A percentile compares a stretch with the other conserved stretches of the same genome.
Conservation (phyloP, 2,113 vertebrate genomes). For the Nannobrachium achirus region DNA sequence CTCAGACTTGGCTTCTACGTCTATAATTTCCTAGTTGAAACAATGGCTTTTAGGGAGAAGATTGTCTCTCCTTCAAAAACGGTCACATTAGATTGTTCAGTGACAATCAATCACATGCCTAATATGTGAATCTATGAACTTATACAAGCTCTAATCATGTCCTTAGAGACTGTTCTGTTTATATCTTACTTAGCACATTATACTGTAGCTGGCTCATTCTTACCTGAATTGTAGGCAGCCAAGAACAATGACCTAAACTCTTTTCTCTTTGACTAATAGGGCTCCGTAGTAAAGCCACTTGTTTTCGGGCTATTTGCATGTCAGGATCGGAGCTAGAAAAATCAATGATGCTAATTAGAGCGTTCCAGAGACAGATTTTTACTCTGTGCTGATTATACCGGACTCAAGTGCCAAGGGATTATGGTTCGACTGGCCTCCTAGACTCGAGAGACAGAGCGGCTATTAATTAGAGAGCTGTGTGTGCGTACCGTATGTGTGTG, state of each 20-base stretch:
- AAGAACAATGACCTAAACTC: slow-evolving; percentile 29
- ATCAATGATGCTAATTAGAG: slow-evolving; percentile 77
- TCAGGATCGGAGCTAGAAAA: slow-evolving; percentile 58
- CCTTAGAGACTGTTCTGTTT: slow-evolving; percentile 27
- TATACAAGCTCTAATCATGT: slow-evolving; percentile 26
- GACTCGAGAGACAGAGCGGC: slow-evolving; percentile 68
- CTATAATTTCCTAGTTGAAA: too few relatives aligned
- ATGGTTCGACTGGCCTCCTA: slow-evolving; percentile 68
- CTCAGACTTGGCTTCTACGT: too few relatives aligned
- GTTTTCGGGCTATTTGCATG: slow-evolving; percentile 66
- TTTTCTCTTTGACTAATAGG: slow-evolving; percentile 28
- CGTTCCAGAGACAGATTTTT: slow-evolving; percentile 69
- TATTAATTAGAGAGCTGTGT: slow-evolving; percentile 70
- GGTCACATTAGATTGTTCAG: too few relatives aligned
- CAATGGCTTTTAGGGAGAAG: too few relatives aligned
- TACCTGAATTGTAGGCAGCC: slow-evolving; percentile 20
- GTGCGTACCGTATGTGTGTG: slow-evolving; percentile 1
- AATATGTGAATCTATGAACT: too few relatives aligned
- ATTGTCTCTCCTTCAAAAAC: too few relatives aligned
- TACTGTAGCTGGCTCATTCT: slow-evolving; percentile 6
- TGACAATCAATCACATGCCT: slow-evolving; percentile 40
- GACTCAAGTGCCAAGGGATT: slow-evolving; percentile 74
- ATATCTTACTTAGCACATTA: slow-evolving; percentile 11
- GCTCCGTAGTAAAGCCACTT: slow-evolving; percentile 45
- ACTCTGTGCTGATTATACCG: slow-evolving; percentile 70